phyloP scores from a whole-genome alignment of 2,113 vertebrate species.

The Brienomyrus longianalis region DNA sequence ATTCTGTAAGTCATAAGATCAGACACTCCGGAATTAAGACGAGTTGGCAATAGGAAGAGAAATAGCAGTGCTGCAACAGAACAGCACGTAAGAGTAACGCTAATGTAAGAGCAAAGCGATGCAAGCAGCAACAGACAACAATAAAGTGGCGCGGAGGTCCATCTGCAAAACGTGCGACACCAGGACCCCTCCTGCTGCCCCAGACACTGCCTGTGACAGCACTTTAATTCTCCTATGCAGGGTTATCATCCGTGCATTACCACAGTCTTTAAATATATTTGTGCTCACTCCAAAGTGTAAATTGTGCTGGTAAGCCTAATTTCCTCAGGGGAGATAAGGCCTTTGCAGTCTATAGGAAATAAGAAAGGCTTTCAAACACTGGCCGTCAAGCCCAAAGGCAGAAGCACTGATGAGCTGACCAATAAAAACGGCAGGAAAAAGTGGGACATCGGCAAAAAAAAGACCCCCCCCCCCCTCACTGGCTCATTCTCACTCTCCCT shows the following conservation, averaged over 20 bases:
- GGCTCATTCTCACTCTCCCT: conserved; percentile 66
- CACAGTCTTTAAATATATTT: conserved; percentile 35
- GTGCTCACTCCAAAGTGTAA: conserved; percentile 44
- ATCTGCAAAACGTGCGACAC: not conserved
- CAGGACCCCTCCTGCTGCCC: not conserved
- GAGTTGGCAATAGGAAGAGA: not conserved
- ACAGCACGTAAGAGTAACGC: not conserved
- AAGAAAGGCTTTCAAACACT: conserved; percentile 29
- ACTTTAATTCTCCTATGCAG: conserved; percentile 18
- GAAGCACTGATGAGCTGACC: conserved; percentile 44
- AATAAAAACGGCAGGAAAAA: conserved; percentile 25
- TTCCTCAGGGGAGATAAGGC: conserved; percentile 43
- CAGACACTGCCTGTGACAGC: conserved; percentile 22
- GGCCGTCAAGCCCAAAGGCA: conserved; percentile 39
- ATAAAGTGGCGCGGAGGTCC: not conserved
- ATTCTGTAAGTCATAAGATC: not conserved
- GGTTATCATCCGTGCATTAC: conserved; percentile 24
- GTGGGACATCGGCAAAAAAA: conserved; percentile 28
- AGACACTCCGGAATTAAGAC: not conserved
- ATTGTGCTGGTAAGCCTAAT: conserved; percentile 44
- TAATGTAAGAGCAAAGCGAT: not conserved
- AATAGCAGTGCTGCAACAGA: not conserved
- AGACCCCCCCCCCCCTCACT: conserved; percentile 43
- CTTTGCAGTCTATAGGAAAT: conserved; percentile 34
- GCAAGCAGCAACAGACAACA: not conserved